phyloP scores from a whole-genome alignment of 1,140 invertebrate genomes.

The Drosophila miranda region DNA sequence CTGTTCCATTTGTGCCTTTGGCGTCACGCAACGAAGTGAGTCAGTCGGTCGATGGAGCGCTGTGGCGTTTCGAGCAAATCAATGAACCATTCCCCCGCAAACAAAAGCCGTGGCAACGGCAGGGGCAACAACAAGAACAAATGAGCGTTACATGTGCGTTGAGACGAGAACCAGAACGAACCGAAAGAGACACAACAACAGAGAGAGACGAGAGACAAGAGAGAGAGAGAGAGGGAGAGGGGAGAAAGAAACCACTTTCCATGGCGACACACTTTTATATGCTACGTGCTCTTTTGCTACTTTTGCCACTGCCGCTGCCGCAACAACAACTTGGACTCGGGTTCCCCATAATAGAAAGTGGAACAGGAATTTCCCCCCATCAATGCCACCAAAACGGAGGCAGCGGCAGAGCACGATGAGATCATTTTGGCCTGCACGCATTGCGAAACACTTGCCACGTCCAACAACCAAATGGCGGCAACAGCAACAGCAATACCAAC shows the following conservation, averaged over 20 bases:
- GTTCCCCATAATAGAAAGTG: slow-evolving; percentile 82
- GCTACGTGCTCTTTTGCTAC: slow-evolving; percentile 79
- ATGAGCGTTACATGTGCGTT: slow-evolving; percentile 65
- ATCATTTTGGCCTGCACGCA: slow-evolving; percentile 74
- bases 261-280: slow-evolving; percentile 76
- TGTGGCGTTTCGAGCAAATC: slow-evolving; percentile 47
- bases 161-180: slow-evolving; percentile 53
- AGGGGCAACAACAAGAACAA: slow-evolving; percentile 24
- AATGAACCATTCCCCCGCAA: slow-evolving; percentile 59
- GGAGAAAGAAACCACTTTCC: slow-evolving; percentile 75
- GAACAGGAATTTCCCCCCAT: slow-evolving; percentile 81
- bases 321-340: slow-evolving; percentile 49
- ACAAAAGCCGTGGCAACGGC: slow-evolving; percentile 2
- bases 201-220: slow-evolving; percentile 19
- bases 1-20: not conserved
- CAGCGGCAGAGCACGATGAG: slow-evolving; percentile 58
- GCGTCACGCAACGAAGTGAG: slow-evolving; percentile 66
- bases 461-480: slow-evolving; percentile 68
- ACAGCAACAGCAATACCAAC: slow-evolving; percentile 38
- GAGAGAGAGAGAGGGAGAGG: slow-evolving; percentile 12
- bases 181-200: slow-evolving; percentile 47
- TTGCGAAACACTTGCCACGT: slow-evolving; percentile 80
- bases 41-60: slow-evolving; percentile 67
- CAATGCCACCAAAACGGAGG: slow-evolving; percentile 51
- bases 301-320: slow-evolving; percentile 56